Conservation (phyloP, 2,797 vertebrate species). For the Siniperca scherzeri region DNA sequence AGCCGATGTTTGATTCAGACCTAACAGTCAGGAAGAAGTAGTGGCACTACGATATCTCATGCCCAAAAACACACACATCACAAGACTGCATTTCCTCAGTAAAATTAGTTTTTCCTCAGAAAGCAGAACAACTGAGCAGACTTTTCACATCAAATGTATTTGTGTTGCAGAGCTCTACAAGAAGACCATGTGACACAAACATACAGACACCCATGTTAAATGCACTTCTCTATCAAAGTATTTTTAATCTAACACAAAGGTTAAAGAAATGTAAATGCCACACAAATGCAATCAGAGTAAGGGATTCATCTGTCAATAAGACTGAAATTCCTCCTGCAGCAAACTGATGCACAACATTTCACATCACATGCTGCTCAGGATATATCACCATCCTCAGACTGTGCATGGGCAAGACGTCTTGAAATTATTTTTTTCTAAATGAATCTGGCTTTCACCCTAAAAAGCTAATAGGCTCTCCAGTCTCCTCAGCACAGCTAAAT, state of each 20-base stretch:
- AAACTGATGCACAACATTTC: slow-evolving; percentile 31
- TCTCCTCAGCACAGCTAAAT: slow-evolving; percentile 36
- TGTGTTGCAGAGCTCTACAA: neutral
- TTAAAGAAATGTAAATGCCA: slow-evolving; percentile 16
- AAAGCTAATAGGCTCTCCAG: slow-evolving; percentile 38
- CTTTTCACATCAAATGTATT: slow-evolving; percentile 1
- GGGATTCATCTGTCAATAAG: slow-evolving; percentile 25
- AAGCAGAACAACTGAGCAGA: slow-evolving; percentile 9
- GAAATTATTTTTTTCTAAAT: slow-evolving; percentile 45
- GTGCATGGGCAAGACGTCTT: slow-evolving; percentile 10
- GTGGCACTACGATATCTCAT: slow-evolving; percentile 9
- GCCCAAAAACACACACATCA: slow-evolving; percentile 27
- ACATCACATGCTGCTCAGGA: slow-evolving; percentile 34
- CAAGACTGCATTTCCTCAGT: slow-evolving; percentile 22
- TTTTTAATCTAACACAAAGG: neutral
- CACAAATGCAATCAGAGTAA: slow-evolving; percentile 12
- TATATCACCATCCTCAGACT: slow-evolving; percentile 31
- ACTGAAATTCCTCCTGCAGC: slow-evolving; percentile 26
- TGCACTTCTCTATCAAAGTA: slow-evolving; percentile 5
- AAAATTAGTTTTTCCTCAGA: neutral
- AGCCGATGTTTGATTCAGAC: slow-evolving; percentile 28
- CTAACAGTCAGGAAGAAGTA: slow-evolving; percentile 31
- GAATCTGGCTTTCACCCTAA: slow-evolving; percentile 43
- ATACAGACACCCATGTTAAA: slow-evolving; percentile 4
- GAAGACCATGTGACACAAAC: neutral